phyloP scores from a whole-genome alignment of 1,140 invertebrate species.

The Drosophila pseudoananassae region DNA sequence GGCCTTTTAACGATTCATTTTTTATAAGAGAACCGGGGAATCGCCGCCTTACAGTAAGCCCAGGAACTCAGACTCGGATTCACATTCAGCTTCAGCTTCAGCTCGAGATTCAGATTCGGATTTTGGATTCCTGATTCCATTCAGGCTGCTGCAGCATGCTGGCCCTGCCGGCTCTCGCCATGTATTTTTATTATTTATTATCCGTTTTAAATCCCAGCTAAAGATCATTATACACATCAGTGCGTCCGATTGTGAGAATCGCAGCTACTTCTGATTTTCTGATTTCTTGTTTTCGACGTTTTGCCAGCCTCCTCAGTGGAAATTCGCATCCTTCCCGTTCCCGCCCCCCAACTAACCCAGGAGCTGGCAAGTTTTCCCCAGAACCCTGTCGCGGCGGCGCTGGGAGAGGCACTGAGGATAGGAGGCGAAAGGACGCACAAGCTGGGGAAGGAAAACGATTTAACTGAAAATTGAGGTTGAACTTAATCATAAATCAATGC shows the following conservation, averaged over 20 bases:
- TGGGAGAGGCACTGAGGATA: background rate
- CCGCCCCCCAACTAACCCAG: conserved; percentile 1
- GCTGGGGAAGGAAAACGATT: conserved; percentile 77
- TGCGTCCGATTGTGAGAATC: conserved; percentile 80
- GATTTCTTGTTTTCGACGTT: conserved; percentile 81
- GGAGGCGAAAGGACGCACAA: conserved; percentile 34
- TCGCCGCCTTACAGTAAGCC: conserved; percentile 64
- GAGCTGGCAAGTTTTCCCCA: conserved; percentile 38
- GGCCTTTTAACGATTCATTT: conserved; percentile 82
- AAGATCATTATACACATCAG: conserved; percentile 83
- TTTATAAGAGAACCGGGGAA: conserved; percentile 51
- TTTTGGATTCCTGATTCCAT: conserved; percentile 21
- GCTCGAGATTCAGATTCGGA: conserved; percentile 4
- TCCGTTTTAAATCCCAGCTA: conserved; percentile 81
- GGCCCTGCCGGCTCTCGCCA: conserved; percentile 32
- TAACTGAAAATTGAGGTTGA: conserved; percentile 84
- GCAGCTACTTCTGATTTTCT: conserved; percentile 79
- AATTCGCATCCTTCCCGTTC: background rate
- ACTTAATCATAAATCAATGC: conserved; percentile 84
- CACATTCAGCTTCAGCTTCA: background rate
- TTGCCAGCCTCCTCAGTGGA: conserved; percentile 30
- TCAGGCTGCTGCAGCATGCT: conserved; percentile 29
- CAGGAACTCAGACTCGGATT: conserved; percentile 1
- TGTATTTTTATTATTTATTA: conserved; percentile 83
- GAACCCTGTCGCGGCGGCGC: conserved; percentile 7